phyloP scores from a whole-genome alignment of 2,888 invertebrate species.

The Parnassius smintheus region DNA sequence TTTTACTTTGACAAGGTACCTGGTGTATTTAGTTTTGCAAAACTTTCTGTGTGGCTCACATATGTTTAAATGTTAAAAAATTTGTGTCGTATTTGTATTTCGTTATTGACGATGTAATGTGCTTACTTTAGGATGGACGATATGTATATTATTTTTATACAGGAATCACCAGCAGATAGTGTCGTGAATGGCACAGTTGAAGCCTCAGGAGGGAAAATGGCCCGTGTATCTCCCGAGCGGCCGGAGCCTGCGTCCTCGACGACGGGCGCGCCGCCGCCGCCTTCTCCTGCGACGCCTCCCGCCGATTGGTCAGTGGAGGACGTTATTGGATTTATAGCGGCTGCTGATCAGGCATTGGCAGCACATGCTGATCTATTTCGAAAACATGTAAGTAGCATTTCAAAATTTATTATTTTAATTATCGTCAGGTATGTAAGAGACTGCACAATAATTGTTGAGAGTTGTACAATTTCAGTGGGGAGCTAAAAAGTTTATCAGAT shows the following conservation, averaged over 20 bases:
- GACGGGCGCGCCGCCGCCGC: constrained; percentile 75
- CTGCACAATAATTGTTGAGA: too few relatives aligned
- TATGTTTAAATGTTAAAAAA: too few relatives aligned
- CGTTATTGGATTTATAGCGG: constrained; percentile 94
- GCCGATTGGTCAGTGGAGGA: constrained; percentile 97
- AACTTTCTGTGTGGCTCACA: too few relatives aligned
- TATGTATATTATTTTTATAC: constrained; percentile 17
- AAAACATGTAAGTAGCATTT: constrained; percentile 88
- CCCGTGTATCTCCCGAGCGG: constrained; percentile 80
- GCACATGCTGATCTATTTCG: constrained; percentile 95
- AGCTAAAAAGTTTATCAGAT: too few relatives aligned
- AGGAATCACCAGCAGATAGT: constrained; percentile 44
- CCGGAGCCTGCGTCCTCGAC: constrained; percentile 86
- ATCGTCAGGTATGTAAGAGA: not conserved
- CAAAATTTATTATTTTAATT: constrained; percentile 2
- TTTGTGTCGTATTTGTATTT: too few relatives aligned
- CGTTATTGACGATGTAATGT: too few relatives aligned
- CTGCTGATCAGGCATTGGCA: constrained; percentile 90
- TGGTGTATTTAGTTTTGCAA: too few relatives aligned
- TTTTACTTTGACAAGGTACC: too few relatives aligned
- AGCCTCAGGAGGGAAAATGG: constrained; percentile 49
- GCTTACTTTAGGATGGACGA: too few relatives aligned
- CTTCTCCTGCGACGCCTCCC: constrained; percentile 79
- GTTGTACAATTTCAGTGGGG: too few relatives aligned
- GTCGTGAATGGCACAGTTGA: constrained; percentile 38